phyloP scores from a whole-genome alignment of 2,888 invertebrate species.

The Junonia oenone region DNA sequence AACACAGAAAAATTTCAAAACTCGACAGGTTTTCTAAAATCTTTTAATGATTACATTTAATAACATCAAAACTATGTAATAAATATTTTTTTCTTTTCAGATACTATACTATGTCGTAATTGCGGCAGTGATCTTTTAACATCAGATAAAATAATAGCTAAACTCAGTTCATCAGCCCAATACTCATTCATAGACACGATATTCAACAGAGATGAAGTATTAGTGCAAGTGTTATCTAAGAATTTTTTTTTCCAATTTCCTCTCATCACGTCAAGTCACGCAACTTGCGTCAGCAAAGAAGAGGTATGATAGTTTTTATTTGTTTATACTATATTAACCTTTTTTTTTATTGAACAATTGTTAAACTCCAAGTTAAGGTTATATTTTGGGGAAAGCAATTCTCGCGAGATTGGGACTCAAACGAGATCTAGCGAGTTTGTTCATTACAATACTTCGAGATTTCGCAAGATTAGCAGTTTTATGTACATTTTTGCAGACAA shows the following conservation, averaged over 20 bases:
- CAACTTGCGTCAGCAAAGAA: conserved; percentile 45
- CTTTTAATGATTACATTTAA: background rate
- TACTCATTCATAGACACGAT: conserved; percentile 47
- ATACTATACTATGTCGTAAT: conserved; percentile 49
- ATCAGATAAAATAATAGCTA: conserved; percentile 40
- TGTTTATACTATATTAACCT: background rate
- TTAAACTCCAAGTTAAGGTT: no score
- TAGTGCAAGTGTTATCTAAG: conserved; percentile 47
- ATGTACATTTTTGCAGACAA: no score
- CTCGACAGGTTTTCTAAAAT: conserved; percentile 9
- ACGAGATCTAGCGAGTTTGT: no score
- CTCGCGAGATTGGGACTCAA: no score
- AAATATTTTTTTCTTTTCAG: conserved; percentile 37
- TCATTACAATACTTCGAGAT: no score
- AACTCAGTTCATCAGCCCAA: conserved; percentile 39
- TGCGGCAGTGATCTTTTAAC: conserved; percentile 39
- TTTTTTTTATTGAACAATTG: background rate
- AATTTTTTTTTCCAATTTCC: conserved; percentile 45
- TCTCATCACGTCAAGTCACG: conserved; percentile 43
- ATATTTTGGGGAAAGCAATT: no score
- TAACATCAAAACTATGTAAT: background rate
- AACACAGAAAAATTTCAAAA: conserved; percentile 5
- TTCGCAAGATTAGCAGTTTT: no score
- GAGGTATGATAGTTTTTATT: conserved; percentile 41
- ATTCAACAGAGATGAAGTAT: conserved; percentile 43